Percentiles rank a stretch among this genome's conserved stretches.
Conservation (phyloP, 2,113 vertebrate genomes). For the Thermophis baileyi region DNA sequence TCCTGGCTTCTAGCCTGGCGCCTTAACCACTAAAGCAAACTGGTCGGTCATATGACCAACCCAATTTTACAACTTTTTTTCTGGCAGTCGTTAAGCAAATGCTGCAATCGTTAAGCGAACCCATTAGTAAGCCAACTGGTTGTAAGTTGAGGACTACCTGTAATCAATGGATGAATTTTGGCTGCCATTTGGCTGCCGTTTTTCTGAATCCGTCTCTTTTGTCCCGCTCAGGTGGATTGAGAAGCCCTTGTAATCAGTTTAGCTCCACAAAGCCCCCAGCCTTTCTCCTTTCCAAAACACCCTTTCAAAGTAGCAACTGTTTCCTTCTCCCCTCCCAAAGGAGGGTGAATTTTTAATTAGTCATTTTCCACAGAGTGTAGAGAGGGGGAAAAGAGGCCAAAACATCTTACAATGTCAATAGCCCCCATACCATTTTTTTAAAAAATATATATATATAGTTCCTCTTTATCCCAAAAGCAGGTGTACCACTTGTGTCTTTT, state of each 20-base stretch:
- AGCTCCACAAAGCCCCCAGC: not conserved
- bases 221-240: no score
- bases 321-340: conserved; percentile 39
- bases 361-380: conserved; percentile 36
- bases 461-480: conserved; percentile 32
- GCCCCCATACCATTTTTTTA: not conserved
- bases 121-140: not conserved
- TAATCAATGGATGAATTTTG: not conserved
- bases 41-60: not conserved
- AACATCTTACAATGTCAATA: conserved; percentile 47
- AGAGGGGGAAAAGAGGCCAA: conserved; percentile 36
- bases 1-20: not conserved
- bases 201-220: not conserved
- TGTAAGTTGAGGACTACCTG: not conserved
- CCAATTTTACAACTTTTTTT: not conserved
- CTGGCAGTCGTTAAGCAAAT: not conserved
- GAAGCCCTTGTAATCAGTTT: not conserved
- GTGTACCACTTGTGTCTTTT: conserved; percentile 58
- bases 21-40: not conserved
- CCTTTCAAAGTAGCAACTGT: not conserved
- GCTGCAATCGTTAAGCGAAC: not conserved
- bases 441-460: conserved; percentile 9
- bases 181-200: not conserved
- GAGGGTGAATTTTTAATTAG: conserved; percentile 56
- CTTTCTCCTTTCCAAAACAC: not conserved